These are phyloP conservation scores for Arctopsyche grandis DNA, from an alignment of 1,140 invertebrate species.

Conservation along the genomic window DNA sequence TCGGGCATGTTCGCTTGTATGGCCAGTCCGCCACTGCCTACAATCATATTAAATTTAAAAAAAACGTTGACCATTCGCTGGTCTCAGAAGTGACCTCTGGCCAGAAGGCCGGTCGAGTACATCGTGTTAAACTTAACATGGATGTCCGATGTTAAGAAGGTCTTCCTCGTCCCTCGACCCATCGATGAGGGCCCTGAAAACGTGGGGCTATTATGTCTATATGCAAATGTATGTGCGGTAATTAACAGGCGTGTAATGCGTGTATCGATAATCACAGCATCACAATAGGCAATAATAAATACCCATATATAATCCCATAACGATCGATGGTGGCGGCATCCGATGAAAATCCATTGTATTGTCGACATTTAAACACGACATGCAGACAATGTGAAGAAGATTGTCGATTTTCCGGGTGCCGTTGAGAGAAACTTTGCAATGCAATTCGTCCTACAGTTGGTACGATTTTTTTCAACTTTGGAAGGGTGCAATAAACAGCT, in stretches of 20 bases:
- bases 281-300: slow-evolving; percentile 28
- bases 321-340: neutral
- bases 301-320: slow-evolving; percentile 21
- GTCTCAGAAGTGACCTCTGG: neutral
- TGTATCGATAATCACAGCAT: slow-evolving; percentile 18
- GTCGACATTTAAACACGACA: neutral
- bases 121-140: no score
- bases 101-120: neutral
- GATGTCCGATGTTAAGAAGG: no score
- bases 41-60: no score
- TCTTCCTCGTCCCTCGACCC: neutral
- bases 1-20: neutral
- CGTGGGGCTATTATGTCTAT: neutral
- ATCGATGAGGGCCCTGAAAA: slow-evolving; percentile 18
- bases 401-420: neutral
- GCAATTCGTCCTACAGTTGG: no score
- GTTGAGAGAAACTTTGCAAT: neutral
- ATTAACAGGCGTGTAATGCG: slow-evolving; percentile 13
- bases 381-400: no score
- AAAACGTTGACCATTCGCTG: neutral
- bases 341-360: neutral
- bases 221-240: slow-evolving; percentile 9
- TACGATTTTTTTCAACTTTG: no score
- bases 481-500: no score
- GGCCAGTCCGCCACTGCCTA: no score